phyloP scores from a whole-genome alignment of 1,140 invertebrate genomes.

The Apis laboriosa region DNA sequence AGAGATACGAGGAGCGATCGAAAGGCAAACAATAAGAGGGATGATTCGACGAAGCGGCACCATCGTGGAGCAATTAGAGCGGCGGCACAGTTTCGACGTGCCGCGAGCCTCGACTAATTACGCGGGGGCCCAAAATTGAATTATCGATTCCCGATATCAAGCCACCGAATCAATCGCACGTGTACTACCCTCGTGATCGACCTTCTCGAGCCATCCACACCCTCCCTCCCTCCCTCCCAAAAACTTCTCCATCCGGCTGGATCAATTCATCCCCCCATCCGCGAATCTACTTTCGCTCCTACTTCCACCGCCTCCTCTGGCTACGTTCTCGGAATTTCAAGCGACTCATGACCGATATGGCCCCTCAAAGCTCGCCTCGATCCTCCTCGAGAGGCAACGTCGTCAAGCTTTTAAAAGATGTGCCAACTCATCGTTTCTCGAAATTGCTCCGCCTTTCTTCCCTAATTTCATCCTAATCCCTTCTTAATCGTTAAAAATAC shows the following conservation, averaged over 20 bases:
- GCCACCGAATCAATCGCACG: constrained; percentile 27
- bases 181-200: neutral
- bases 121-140: constrained; percentile 25
- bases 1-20: no score
- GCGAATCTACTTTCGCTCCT: neutral
- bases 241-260: constrained; percentile 1
- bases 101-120: constrained; percentile 40
- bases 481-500: no score
- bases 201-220: neutral
- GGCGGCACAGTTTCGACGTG: constrained; percentile 14
- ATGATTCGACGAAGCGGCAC: neutral
- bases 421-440: neutral
- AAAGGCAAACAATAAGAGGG: neutral
- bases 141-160: constrained; percentile 50
- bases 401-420: neutral
- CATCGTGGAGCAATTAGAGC: constrained; percentile 34
- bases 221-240: neutral
- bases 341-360: neutral
- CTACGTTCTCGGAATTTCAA: constrained; percentile 16
- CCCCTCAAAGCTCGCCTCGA: neutral
- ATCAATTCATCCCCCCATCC: neutral
- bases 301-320: neutral
- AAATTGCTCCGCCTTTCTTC: neutral
- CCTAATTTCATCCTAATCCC: no score
- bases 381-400: neutral